Evolutionary conservation across 2,113 vertebrate species (phyloP).

Genomic region (Phaethon lepturus): DNA sequence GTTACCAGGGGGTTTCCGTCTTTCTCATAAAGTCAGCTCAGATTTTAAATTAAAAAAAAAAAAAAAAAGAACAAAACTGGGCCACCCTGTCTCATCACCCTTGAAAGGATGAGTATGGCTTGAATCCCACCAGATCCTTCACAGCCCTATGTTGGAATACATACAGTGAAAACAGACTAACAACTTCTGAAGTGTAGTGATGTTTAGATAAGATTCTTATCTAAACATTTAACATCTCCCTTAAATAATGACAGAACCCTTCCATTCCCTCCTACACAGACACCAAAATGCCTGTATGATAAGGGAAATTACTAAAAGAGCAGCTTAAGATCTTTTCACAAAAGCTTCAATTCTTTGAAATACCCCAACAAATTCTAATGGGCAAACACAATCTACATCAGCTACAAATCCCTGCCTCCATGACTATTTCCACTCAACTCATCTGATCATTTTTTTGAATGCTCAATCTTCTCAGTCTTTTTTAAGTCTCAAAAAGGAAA

Average conservation of each 20-base stretch:
- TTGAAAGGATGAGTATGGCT: background rate
- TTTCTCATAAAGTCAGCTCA: background rate
- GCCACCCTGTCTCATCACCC: background rate
- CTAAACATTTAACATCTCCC: slow-evolving; percentile 2
- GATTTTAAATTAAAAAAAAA: background rate
- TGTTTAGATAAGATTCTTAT: slow-evolving; percentile 11
- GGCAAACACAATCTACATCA: background rate
- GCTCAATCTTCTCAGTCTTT: background rate
- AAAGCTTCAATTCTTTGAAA: background rate
- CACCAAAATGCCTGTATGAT: background rate
- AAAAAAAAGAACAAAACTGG: background rate
- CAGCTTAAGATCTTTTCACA: background rate
- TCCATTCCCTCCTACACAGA: background rate
- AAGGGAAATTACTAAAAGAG: background rate
- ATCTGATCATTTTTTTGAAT: background rate
- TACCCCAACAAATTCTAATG: background rate
- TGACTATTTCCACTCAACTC: background rate
- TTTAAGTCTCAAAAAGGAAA: background rate
- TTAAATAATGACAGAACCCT: background rate
- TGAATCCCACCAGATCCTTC: background rate
- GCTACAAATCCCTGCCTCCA: background rate
- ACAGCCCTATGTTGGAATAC: background rate
- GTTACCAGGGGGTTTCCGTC: background rate
- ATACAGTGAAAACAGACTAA: background rate
- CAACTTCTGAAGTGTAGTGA: slow-evolving; percentile 5